A percentile compares a stretch with the other conserved stretches of the same genome.
Evolutionary conservation across 2,888 invertebrate species (phyloP).

Genomic region (Teinopalpus imperialis): DNA sequence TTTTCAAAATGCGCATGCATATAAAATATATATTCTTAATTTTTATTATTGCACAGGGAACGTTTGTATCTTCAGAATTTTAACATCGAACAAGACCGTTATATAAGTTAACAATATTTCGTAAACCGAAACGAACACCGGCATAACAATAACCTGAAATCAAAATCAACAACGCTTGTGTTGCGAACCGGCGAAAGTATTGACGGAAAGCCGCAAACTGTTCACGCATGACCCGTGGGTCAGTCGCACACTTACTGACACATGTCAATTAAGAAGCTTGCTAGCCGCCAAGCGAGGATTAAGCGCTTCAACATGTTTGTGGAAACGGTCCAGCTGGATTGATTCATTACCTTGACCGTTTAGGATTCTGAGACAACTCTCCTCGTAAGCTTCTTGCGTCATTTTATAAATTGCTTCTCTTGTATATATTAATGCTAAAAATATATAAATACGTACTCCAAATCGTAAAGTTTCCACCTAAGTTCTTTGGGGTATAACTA

Average conservation of each 20-base stretch:
- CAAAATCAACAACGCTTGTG: slow-evolving; percentile 24
- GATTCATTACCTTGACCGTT: slow-evolving; percentile 63
- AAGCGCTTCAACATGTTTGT: slow-evolving; percentile 78
- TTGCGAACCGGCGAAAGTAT: slow-evolving; percentile 61
- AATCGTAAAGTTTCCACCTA: background rate
- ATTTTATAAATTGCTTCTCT: background rate
- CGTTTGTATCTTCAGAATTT: background rate
- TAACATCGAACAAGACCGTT: slow-evolving; percentile 16
- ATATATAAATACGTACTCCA: background rate
- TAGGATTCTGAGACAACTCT: slow-evolving; percentile 6
- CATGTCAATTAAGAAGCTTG: slow-evolving; percentile 78
- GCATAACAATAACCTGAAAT: slow-evolving; percentile 22
- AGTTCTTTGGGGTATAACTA: no score
- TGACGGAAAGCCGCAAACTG: slow-evolving; percentile 65
- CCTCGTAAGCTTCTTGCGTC: background rate
- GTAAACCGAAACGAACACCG: slow-evolving; percentile 12
- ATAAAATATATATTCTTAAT: no score
- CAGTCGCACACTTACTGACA: slow-evolving; percentile 77
- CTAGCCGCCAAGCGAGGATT: slow-evolving; percentile 67
- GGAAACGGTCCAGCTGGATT: slow-evolving; percentile 68
- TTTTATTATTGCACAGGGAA: background rate
- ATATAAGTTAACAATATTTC: slow-evolving; percentile 16
- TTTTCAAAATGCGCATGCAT: no score
- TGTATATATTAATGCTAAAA: background rate
- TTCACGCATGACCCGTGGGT: slow-evolving; percentile 75